A percentile compares a stretch with the other conserved stretches of the same genome.
These are phyloP conservation scores for Actenoides lindsayi DNA, from an alignment of 2,113 vertebrate genomes.

Conservation along the genomic window DNA sequence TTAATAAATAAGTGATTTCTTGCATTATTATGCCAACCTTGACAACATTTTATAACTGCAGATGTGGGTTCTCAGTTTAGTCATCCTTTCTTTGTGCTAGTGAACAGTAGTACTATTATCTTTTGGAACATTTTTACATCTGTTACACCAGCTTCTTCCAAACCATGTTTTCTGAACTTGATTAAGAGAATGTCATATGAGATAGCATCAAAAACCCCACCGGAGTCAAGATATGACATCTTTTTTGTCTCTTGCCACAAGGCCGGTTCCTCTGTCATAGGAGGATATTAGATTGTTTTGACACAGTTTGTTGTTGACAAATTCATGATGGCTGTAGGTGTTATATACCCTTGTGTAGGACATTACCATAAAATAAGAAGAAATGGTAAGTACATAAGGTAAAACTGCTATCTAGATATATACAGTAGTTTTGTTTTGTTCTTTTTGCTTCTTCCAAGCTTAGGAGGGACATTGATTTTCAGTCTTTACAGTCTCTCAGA, in stretches of 20 bases:
- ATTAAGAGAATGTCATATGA: background rate
- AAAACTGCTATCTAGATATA: background rate
- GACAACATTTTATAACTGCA: background rate
- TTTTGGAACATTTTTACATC: background rate
- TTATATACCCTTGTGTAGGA: constrained; percentile 2
- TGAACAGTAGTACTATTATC: background rate
- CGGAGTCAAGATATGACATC: background rate
- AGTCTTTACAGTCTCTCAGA: background rate
- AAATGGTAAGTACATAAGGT: background rate
- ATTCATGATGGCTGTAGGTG: background rate
- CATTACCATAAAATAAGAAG: background rate
- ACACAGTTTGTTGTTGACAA: background rate
- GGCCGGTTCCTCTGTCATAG: background rate
- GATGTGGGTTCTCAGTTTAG: background rate
- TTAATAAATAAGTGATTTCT: background rate
- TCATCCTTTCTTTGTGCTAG: background rate
- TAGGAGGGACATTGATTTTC: background rate
- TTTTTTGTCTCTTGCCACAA: background rate
- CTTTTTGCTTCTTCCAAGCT: background rate
- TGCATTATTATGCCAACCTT: background rate
- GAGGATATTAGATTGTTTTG: background rate
- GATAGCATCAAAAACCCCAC: background rate
- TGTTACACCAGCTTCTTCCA: background rate
- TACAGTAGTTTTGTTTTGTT: background rate
- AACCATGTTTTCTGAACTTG: background rate